Evolutionary conservation across 2,797 vertebrate species (phyloP).

Genomic region (Acrocephalus scirpaceus): DNA sequence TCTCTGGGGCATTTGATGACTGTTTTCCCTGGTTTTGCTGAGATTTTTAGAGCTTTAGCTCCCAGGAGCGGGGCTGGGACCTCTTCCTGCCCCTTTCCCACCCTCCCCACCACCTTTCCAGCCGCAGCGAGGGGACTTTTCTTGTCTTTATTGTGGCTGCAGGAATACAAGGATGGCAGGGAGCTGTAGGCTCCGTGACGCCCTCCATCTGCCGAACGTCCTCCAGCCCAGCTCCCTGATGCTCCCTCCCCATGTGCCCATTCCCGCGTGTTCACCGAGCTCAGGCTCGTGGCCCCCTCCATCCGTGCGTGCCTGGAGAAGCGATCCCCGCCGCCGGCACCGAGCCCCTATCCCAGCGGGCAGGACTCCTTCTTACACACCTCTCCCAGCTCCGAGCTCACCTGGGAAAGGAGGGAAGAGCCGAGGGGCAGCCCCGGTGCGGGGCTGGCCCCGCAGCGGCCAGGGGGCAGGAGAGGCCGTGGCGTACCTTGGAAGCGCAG

Average conservation of each 20-base stretch:
- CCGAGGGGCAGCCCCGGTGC: rapidly evolving
- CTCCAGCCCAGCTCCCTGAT: neutral
- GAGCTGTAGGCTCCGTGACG: neutral
- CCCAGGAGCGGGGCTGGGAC: neutral
- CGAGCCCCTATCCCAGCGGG: neutral
- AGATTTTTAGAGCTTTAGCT: rapidly evolving
- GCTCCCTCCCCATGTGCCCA: rapidly evolving
- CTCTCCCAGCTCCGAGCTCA: neutral
- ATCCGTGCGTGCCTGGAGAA: neutral
- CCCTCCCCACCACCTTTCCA: neutral
- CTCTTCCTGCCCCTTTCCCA: neutral
- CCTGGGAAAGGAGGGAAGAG: neutral
- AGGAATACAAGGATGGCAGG: neutral
- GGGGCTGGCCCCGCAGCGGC: rapidly evolving
- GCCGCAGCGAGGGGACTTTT: rapidly evolving
- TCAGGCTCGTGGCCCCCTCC: no score
- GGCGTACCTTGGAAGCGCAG: slow-evolving; percentile 74
- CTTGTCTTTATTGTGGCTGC: neutral
- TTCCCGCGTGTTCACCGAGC: rapidly evolving
- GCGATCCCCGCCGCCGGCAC: neutral
- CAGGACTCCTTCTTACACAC: neutral
- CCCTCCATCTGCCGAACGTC: rapidly evolving
- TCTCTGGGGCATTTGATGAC: rapidly evolving
- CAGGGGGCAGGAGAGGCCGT: rapidly evolving
- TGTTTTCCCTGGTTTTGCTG: rapidly evolving